Evolutionary conservation across 2,888 invertebrate species (phyloP), one percentile per base, ranked within the genome.

Genomic region (Diaprepes abbreviatus): DNA sequence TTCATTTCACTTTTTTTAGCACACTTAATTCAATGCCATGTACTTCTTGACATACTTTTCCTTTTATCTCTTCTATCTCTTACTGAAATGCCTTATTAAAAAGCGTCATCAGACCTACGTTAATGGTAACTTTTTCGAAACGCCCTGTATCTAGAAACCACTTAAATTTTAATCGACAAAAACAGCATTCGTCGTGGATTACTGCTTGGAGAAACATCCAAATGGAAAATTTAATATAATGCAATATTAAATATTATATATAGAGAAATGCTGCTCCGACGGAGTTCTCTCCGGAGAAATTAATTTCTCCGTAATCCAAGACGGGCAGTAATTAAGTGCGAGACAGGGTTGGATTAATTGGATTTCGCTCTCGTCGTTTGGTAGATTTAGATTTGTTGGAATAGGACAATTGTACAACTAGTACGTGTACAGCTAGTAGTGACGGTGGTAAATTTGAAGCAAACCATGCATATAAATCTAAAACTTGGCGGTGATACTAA

Each of bases 251-350:
- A 83, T 83, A 82, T 81, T 83, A 81, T 81, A 83, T 83, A 82
- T 83, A 81, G 81, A 82, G 80, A 81, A 81, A 81, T 81, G 76
- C 75, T 67, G 54, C 28, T 54, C 38, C 21, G 62, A 58, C 54
- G 57, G 35, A 64, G 43, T 55, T 73, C 75, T 77, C 79, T 79
- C 78, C 74, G 72, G 81, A 81, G 83, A 83, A 83, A 84, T 84
- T 84, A 84, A 84, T 84, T 84, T 83, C 83, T 80, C 81, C 80
- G 83, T 82, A 83, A 83, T 83, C 83, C 83, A 81, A 83, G 82
- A 83, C 83, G 83, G 83, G 83, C 83, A 83, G 83, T 83, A 83
- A 84, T 84, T 84, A 83, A 84, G 83, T 80, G 77, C 79, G 79
- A 60, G 69, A 58, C 71, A 67, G 71, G 68, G 65, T 28, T 28